phyloP scores from a whole-genome alignment of 2,797 vertebrate species.

The Neosilurus mollespiculum region DNA sequence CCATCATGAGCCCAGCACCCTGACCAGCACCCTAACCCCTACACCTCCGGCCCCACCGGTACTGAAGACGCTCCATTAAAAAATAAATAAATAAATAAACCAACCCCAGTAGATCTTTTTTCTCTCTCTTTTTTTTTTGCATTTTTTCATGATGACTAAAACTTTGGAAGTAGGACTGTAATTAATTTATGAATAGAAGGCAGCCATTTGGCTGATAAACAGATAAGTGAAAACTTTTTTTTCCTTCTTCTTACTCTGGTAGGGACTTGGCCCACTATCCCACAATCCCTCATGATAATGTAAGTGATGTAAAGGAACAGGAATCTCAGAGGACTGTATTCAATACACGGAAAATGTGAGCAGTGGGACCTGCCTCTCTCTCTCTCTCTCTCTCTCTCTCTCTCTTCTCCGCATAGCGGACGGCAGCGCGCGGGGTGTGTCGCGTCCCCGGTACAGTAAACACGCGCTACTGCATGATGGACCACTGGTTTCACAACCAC shows the following conservation, averaged over 20 bases:
- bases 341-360: not conserved
- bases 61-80: no score
- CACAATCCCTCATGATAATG: not conserved
- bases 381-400: conserved; percentile 17
- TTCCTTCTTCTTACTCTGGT: not conserved
- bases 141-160: not conserved
- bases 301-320: not conserved
- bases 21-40: no score
- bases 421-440: conserved; percentile 48
- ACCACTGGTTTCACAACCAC: no score
- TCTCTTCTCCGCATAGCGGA: conserved; percentile 40
- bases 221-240: not conserved
- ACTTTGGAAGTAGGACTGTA: not conserved
- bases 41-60: no score
- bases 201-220: not conserved
- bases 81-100: no score
- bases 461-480: conserved; percentile 35
- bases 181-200: conserved; percentile 6
- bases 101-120: not conserved
- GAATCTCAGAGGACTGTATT: not conserved
- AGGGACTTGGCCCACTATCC: not conserved
- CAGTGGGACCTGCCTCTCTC: conserved; percentile 11
- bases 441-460: conserved; percentile 37
- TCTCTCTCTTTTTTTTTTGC: not conserved
- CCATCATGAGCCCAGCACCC: no score